phyloP scores from a whole-genome alignment of 1,140 invertebrate genomes.

The Ganaspis sp. region DNA sequence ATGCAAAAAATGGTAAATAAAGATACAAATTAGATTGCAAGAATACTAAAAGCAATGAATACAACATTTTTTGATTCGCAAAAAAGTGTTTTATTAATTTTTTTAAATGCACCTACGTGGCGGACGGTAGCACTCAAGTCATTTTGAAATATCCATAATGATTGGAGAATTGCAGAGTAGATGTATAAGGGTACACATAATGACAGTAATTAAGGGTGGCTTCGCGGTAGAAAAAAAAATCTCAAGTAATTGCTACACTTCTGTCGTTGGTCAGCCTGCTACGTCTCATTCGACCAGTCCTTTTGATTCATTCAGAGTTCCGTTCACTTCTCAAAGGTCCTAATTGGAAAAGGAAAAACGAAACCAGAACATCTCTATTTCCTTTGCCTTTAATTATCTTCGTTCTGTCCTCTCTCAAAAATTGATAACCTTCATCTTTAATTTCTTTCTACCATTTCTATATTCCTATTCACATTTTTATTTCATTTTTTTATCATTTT shows the following conservation, averaged over 20 bases:
- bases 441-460: not conserved
- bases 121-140: not conserved
- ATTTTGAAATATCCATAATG: not conserved
- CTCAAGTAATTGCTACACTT: not conserved
- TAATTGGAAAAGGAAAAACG: not conserved
- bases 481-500: too few relatives aligned
- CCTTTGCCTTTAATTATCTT: not conserved
- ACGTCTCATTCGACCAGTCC: not conserved
- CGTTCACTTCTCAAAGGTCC: not conserved
- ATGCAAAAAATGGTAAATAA: too few relatives aligned
- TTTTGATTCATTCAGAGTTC: not conserved
- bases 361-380: not conserved
- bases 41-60: too few relatives aligned
- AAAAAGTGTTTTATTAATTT: too few relatives aligned
- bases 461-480: too few relatives aligned
- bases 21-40: too few relatives aligned
- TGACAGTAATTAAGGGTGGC: slow-evolving; percentile 9
- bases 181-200: not conserved
- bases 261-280: not conserved
- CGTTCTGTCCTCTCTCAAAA: not conserved
- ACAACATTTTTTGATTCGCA: too few relatives aligned
- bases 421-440: not conserved
- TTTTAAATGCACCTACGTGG: not conserved
- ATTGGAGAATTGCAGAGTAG: slow-evolving; percentile 1
- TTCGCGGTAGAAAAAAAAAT: not conserved